Conservation (phyloP, 2,113 vertebrate species). For the Dendropsophus ebraccatus region DNA sequence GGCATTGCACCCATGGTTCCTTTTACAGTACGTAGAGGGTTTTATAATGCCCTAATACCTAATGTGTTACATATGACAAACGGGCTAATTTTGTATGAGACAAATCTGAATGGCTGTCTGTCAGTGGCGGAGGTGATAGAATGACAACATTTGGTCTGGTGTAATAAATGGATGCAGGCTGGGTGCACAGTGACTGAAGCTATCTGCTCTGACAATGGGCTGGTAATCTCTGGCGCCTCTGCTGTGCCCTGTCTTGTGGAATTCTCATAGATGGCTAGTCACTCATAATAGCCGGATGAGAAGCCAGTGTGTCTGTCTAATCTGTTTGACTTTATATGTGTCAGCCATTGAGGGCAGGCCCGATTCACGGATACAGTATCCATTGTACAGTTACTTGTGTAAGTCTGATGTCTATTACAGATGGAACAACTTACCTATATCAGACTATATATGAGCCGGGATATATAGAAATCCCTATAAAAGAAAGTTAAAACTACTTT, state of each 20-base stretch:
- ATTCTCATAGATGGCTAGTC: slow-evolving; percentile 78
- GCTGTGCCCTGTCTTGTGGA: slow-evolving; percentile 71
- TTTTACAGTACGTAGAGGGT: background rate
- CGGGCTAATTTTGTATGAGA: background rate
- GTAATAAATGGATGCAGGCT: slow-evolving; percentile 19
- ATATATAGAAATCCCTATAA: too few relatives aligned
- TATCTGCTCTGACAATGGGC: slow-evolving; percentile 69
- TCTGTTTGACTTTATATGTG: slow-evolving; percentile 50
- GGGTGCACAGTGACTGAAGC: slow-evolving; percentile 61
- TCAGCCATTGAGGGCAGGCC: slow-evolving; percentile 30
- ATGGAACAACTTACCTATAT: background rate
- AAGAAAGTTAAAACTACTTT: too few relatives aligned
- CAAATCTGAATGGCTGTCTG: background rate
- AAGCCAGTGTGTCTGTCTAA: slow-evolving; percentile 61
- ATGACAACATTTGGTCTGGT: slow-evolving; percentile 25
- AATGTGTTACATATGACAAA: background rate
- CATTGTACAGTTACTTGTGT: slow-evolving; percentile 31
- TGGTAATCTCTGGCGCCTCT: slow-evolving; percentile 65
- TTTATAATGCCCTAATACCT: background rate
- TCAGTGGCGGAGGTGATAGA: background rate
- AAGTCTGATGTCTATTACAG: slow-evolving; percentile 3
- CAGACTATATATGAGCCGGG: too few relatives aligned
- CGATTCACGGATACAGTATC: fast-evolving
- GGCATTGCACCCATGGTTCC: background rate
- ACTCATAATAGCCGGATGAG: slow-evolving; percentile 76